Conservation (phyloP, 1,140 invertebrate species). For the Musca vetustissima region DNA sequence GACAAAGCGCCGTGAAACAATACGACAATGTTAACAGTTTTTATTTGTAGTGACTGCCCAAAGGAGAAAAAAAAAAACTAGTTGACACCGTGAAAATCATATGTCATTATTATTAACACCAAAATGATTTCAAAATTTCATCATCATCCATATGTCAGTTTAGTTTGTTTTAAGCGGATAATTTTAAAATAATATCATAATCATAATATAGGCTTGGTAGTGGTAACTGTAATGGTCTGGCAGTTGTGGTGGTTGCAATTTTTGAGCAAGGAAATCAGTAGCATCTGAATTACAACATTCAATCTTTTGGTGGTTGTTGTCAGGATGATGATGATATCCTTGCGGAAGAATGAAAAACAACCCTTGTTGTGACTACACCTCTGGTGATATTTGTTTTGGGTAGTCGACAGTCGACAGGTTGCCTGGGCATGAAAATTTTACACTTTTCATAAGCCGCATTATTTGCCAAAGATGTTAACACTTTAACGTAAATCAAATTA, state of each 20-base stretch:
- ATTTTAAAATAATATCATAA: constrained; percentile 56
- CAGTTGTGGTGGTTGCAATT: too few species aligned
- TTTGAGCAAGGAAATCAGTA: too few species aligned
- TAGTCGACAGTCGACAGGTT: constrained; percentile 6
- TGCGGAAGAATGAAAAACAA: neutral
- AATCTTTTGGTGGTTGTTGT: neutral
- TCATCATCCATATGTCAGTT: constrained; percentile 41
- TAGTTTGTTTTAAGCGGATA: constrained; percentile 49
- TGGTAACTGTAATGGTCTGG: neutral
- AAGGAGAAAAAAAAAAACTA: constrained; percentile 9
- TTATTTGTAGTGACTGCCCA: constrained; percentile 1
- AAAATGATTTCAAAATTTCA: constrained; percentile 51
- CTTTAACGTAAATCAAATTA: constrained; percentile 24
- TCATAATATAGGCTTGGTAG: constrained; percentile 37
- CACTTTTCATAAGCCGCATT: constrained; percentile 28
- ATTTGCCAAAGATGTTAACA: constrained; percentile 24
- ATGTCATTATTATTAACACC: constrained; percentile 56
- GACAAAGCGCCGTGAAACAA: too few species aligned
- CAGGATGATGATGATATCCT: neutral
- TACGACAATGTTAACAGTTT: constrained; percentile 37
- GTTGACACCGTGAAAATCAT: constrained; percentile 47
- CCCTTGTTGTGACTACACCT: neutral
- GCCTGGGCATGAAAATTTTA: constrained; percentile 21
- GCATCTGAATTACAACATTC: too few species aligned
- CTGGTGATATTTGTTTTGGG: neutral